phyloP scores from a whole-genome alignment of 2,113 vertebrate genomes.

The Gasterosteus aculeatus region DNA sequence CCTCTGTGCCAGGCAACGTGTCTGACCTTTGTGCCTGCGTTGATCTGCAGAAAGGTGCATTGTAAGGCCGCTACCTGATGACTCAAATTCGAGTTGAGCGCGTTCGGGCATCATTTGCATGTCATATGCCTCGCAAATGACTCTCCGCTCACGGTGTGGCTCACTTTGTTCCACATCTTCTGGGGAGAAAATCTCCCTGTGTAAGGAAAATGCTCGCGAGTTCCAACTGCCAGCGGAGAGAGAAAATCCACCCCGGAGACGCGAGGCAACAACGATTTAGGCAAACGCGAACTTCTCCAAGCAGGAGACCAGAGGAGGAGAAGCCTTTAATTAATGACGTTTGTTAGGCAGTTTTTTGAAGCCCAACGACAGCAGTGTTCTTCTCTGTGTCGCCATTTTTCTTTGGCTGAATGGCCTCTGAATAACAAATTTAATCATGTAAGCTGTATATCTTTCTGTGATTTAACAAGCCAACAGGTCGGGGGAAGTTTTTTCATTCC shows the following conservation, averaged over 20 bases:
- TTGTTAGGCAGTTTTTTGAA: not conserved
- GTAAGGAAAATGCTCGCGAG: not conserved
- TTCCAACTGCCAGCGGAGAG: not conserved
- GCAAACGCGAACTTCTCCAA: not conserved
- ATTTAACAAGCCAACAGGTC: not conserved
- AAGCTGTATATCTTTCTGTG: not conserved
- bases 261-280: not conserved
- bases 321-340: not conserved
- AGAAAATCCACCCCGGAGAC: not conserved
- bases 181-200: not conserved
- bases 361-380: not conserved
- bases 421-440: not conserved
- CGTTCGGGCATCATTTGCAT: conserved; percentile 69
- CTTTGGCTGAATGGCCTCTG: not conserved
- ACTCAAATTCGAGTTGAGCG: conserved; percentile 63
- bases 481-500: not conserved
- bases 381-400: too few species aligned
- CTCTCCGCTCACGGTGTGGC: conserved; percentile 1
- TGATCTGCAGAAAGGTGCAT: conserved; percentile 50
- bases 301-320: not conserved
- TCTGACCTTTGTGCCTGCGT: conserved; percentile 61
- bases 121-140: conserved; percentile 76
- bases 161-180: conserved; percentile 12
- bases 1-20: conserved; percentile 52
- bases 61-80: conserved; percentile 62